phyloP scores from a whole-genome alignment of 2,797 vertebrate genomes.

The Hylomyscus alleni region DNA sequence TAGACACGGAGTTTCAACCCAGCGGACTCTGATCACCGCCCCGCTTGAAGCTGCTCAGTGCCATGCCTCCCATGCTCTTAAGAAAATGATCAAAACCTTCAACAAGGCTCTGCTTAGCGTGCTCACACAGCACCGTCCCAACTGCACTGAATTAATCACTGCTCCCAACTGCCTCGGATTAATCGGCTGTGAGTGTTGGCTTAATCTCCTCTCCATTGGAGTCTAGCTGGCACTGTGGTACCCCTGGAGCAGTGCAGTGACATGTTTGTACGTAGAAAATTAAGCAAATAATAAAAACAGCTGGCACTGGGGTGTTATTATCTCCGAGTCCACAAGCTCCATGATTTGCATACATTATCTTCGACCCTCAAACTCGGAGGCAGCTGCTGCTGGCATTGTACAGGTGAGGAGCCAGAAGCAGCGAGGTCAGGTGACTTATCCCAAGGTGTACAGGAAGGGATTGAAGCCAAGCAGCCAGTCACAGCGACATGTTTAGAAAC shows the following conservation, averaged over 20 bases:
- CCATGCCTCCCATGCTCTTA: not conserved
- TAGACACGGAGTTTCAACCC: not conserved
- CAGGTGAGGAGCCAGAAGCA: not conserved
- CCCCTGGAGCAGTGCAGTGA: not conserved
- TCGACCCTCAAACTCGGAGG: not conserved
- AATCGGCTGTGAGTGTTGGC: slow-evolving; percentile 1
- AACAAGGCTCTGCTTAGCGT: not conserved
- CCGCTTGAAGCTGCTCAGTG: not conserved
- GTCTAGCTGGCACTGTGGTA: not conserved
- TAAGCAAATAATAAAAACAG: not conserved
- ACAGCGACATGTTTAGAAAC: not conserved
- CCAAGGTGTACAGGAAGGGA: not conserved
- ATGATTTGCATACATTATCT: not conserved
- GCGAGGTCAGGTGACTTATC: not conserved
- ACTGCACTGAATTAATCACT: slow-evolving; percentile 38
- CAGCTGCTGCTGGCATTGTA: not conserved
- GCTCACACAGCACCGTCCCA: rapidly evolving
- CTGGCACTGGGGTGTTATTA: not conserved
- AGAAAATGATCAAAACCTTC: slow-evolving; percentile 45
- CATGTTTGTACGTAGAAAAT: slow-evolving; percentile 35
- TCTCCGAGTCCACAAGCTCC: not conserved
- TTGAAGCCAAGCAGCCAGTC: not conserved
- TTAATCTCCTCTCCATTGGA: slow-evolving; percentile 6
- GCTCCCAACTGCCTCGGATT: slow-evolving; percentile 32
- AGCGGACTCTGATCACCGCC: not conserved